phyloP scores from a whole-genome alignment of 1,140 invertebrate genomes.

The Plectrocnemia conspersa region DNA sequence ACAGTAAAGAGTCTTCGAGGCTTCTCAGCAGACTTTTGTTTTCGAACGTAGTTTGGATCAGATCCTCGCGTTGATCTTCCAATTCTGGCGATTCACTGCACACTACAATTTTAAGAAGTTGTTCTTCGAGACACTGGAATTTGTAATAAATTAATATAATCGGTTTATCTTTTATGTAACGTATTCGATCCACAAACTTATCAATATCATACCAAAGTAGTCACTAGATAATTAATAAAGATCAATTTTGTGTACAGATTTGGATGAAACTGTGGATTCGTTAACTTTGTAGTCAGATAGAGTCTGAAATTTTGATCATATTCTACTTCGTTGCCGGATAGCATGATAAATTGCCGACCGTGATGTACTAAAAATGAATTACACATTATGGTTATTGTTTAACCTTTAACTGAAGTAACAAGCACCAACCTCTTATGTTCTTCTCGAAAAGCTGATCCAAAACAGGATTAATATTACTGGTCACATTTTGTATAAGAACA shows the following conservation, averaged over 20 bases:
- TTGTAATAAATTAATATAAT: slow-evolving; percentile 7
- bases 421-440: slow-evolving; percentile 68
- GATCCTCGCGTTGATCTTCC: slow-evolving; percentile 76
- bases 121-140: slow-evolving; percentile 76
- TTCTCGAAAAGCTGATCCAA: slow-evolving; percentile 84
- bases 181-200: no score
- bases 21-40: slow-evolving; percentile 79
- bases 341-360: slow-evolving; percentile 71
- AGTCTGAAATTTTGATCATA: slow-evolving; percentile 81
- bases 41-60: slow-evolving; percentile 79
- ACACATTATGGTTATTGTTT: neutral
- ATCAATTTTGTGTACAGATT: slow-evolving; percentile 78
- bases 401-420: neutral
- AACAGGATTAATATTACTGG: slow-evolving; percentile 87
- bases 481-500: slow-evolving; percentile 82
- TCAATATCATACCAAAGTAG: no score
- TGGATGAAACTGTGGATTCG: slow-evolving; percentile 81
- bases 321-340: slow-evolving; percentile 85
- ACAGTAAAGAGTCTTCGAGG: slow-evolving; percentile 75
- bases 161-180: neutral
- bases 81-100: slow-evolving; percentile 76
- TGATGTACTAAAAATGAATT: slow-evolving; percentile 50
- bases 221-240: slow-evolving; percentile 90
- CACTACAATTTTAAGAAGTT: slow-evolving; percentile 81
- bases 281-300: slow-evolving; percentile 82